Evolutionary conservation across 2,797 vertebrate genomes (phyloP), one percentile per base, ranked within the genome.

Genomic region (Periophthalmus magnuspinnatus): DNA sequence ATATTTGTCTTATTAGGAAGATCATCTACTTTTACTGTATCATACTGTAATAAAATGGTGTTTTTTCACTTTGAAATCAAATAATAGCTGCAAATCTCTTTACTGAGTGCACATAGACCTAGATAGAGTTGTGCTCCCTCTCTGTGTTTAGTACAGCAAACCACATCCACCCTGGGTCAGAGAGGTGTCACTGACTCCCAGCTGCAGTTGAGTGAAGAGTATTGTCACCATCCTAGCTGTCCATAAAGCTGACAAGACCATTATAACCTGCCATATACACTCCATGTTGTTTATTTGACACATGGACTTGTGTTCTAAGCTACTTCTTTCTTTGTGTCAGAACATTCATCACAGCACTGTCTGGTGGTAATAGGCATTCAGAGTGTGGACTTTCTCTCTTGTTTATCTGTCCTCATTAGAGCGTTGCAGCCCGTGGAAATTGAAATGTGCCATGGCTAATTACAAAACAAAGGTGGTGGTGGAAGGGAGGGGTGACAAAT

Each of bases 391-490:
- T 55, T 67, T 56, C 11, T 14, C 57, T 68, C 50, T 50, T 72
- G 52, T 72, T 71, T 78, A 62, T 50, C 67, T 71, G 61, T 52
- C 66, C 72, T 84, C 72, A 48, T 84, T 74, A 71, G 79, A 69
- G 58, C 66, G 22, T 63, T 67, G 74, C 81, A 77, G 75, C 64
- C 24, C 32, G 65, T 78, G 65, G 58, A 79, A 87, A 83, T 80
- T 75, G 63, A 79, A 80, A 74, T 76, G 75, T 52, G 74, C 77
- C 75, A 70, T 81, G 78, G 84, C 79, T 88, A 84, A 91, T 89
- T 87, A 80, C 74, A 76, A 84, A 86, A 89, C 81, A 89, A 86
- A 83, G 78, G 69, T 76, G 73, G 84, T 78, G 75, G 82, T 87
- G 84, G 83, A 85, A 70, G 67, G 32, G 64, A 77, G 21, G 41